Evolutionary conservation across 2,113 vertebrate species (phyloP).

Genomic region (Polyodon spathula): DNA sequence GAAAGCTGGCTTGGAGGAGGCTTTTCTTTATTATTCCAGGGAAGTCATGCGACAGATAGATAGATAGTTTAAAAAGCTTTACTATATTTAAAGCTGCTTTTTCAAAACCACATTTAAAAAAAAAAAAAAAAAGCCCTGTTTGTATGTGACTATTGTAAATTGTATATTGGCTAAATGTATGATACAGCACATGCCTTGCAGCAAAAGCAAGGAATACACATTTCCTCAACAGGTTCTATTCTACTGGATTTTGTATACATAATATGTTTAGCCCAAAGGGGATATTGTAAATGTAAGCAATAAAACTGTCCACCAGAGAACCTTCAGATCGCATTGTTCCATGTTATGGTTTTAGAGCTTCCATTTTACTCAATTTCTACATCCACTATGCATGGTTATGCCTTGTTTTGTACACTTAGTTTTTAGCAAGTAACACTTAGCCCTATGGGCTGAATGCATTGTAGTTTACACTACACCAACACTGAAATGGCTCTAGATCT

Average conservation of each 20-base stretch:
- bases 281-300: background rate
- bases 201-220: too few relatives aligned
- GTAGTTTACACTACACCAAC: background rate
- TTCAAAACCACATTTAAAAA: too few relatives aligned
- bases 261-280: background rate
- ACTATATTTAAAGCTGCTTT: too few relatives aligned
- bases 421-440: background rate
- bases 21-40: too few relatives aligned
- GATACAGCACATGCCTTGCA: too few relatives aligned
- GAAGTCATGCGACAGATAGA: too few relatives aligned
- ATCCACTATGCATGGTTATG: background rate
- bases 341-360: background rate
- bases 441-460: constrained; percentile 1
- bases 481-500: constrained; percentile 8
- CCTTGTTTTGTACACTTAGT: background rate
- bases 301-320: background rate
- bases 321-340: background rate
- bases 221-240: too few relatives aligned
- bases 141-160: too few relatives aligned
- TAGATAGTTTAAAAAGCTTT: too few relatives aligned
- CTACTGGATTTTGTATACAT: background rate
- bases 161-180: too few relatives aligned
- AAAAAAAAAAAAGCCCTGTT: too few relatives aligned
- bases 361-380: background rate
- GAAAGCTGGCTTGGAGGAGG: too few relatives aligned